phyloP scores from a whole-genome alignment of 2,113 vertebrate genomes.

The Acanthochromis polyacanthus region DNA sequence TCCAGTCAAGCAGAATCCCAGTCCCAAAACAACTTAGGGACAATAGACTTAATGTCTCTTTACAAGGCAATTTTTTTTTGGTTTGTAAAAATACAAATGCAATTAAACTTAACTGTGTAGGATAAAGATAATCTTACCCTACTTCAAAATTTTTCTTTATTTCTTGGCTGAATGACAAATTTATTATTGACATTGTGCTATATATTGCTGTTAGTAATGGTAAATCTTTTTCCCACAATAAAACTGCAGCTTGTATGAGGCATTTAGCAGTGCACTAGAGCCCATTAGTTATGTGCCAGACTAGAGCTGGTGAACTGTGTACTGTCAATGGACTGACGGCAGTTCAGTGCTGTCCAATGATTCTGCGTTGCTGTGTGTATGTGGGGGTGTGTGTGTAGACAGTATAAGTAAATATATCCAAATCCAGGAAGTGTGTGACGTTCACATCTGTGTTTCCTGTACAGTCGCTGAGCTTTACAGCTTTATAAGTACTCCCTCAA shows the following conservation, averaged over 20 bases:
- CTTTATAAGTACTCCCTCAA: conserved; percentile 32
- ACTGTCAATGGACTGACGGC: conserved; percentile 44
- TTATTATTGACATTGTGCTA: neutral
- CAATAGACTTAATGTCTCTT: neutral
- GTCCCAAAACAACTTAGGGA: neutral
- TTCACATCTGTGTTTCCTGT: conserved; percentile 34
- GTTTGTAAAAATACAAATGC: neutral
- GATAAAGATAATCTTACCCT: neutral
- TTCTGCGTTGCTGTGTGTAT: conserved; percentile 13
- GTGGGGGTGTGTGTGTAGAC: conserved; percentile 11
- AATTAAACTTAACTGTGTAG: neutral
- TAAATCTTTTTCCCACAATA: neutral
- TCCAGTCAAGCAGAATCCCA: conserved; percentile 12
- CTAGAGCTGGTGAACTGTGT: conserved; percentile 26
- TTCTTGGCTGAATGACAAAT: neutral
- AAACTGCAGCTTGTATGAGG: conserved; percentile 5
- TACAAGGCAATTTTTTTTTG: neutral
- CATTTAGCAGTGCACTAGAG: conserved; percentile 1
- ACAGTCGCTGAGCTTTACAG: conserved; percentile 2
- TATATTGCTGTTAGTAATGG: neutral
- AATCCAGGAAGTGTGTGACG: conserved; percentile 58
- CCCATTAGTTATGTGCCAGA: neutral
- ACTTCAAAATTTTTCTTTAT: neutral
- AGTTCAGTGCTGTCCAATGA: conserved; percentile 31
- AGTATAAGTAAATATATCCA: conserved; percentile 30